These are phyloP conservation scores for Anthopleura xanthogrammica DNA, from an alignment of 92 coral and sea anemone species.

Conservation along the genomic window DNA sequence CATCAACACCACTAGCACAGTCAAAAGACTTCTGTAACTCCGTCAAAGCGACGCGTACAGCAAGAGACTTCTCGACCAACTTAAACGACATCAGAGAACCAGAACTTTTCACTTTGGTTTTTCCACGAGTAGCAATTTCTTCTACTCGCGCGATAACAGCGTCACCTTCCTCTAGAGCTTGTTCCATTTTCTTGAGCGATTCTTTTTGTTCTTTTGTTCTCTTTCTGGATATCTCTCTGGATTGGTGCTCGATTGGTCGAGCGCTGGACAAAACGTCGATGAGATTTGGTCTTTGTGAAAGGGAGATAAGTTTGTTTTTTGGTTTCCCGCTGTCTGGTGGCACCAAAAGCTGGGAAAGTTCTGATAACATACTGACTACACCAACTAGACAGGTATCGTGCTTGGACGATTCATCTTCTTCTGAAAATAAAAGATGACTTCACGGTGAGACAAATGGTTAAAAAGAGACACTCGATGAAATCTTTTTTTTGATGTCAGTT, in stretches of 20 bases:
- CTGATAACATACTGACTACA: slow-evolving; percentile 45
- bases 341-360: slow-evolving; percentile 43
- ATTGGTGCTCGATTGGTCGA: slow-evolving; percentile 55
- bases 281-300: slow-evolving; percentile 43
- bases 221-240: slow-evolving; percentile 53
- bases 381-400: slow-evolving; percentile 48
- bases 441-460: not conserved
- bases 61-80: slow-evolving; percentile 49
- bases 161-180: slow-evolving; percentile 86
- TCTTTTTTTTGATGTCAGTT: no score
- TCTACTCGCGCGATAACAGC: slow-evolving; percentile 51
- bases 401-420: slow-evolving; percentile 15
- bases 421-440: slow-evolving; percentile 2
- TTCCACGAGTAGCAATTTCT: slow-evolving; percentile 29
- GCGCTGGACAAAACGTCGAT: slow-evolving; percentile 66
- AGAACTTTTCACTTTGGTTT: not conserved
- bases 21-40: slow-evolving; percentile 80
- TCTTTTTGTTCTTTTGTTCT: slow-evolving; percentile 46
- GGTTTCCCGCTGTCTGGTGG: slow-evolving; percentile 17
- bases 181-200: slow-evolving; percentile 63
- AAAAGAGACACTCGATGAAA: no score
- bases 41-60: slow-evolving; percentile 78
- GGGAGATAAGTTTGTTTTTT: slow-evolving; percentile 18
- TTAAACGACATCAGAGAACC: slow-evolving; percentile 51
- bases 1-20: slow-evolving; percentile 46